Base-by-base conservation (phyloP, 2,888 invertebrate species). In the Didymodactylos carnosus region DNA sequence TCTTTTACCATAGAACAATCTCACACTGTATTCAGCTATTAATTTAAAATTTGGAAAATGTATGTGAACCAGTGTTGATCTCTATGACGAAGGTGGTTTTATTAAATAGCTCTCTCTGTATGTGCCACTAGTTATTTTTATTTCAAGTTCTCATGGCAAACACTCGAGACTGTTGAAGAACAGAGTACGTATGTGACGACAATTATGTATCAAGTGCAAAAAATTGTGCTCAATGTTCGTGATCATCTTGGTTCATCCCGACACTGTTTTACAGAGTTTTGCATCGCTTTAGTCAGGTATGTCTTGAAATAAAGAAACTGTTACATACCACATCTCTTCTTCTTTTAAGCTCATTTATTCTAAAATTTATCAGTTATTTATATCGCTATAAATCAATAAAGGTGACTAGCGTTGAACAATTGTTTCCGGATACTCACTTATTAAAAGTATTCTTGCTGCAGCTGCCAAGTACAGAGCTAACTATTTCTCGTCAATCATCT, bases 241-340 rank as follows among this genome's bases (percentile, higher is more conserved):
- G 94, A 94, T 81, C 90, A 91, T 80, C 85, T 98, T 4, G 88
- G 91, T 0, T 90, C 91, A 0, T 93, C 94, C 0, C 86, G 94
- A 71, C 97, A 97, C 84, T 97, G 97, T 82, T 98, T 95, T 84
- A 95, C 94, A 0, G 94, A 98, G 81, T 91, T 97, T 81, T 98
- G 97, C 81, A 90, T 94, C 29, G 90, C 94, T 80, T 95, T 97
- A 85, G 94, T 91, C 2, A 93, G 87, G 86, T 88, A 62, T 69
- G n/a, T n/a, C n/a, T n/a, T n/a, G n/a, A n/a, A n/a, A n/a, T n/a
- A n/a, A n/a, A n/a, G n/a, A 11, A 25, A 49, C n/a, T 49, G n/a
- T 43, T n/a, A 35, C 1, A 35, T 40, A 27, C 39, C 40, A 14
- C n/a, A 16, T 40, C 23, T 70, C 83, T 71, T 80, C 16, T 43